Evolutionary conservation across 2,888 invertebrate genomes (phyloP).

Genomic region (Enchytraeus crypticus): DNA sequence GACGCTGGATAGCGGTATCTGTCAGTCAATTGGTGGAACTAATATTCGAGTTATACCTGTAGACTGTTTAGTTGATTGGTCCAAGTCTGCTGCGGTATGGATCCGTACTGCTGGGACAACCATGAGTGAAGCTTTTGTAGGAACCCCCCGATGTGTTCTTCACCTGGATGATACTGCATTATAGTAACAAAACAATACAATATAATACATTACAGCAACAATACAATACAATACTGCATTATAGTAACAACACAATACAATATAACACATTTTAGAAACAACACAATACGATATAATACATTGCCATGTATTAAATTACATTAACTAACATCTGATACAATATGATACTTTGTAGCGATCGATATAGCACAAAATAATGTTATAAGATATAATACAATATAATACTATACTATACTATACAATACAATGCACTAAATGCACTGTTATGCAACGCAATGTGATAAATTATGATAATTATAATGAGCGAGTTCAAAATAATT

Average conservation of each 20-base stretch:
- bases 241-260: too few relatives aligned
- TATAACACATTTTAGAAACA: too few relatives aligned
- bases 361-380: neutral
- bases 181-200: too few relatives aligned
- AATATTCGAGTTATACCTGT: neutral
- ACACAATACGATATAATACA: too few relatives aligned
- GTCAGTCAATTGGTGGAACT: neutral
- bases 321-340: neutral
- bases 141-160: conserved; percentile 3
- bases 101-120: conserved; percentile 15
- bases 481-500: too few relatives aligned
- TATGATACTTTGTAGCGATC: too few relatives aligned
- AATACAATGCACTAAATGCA: too few relatives aligned
- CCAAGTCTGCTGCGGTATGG: neutral
- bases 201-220: too few relatives aligned
- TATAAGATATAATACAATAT: neutral
- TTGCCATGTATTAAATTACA: too few relatives aligned
- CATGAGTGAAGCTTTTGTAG: conserved; percentile 25
- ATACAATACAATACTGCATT: too few relatives aligned
- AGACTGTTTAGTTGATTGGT: neutral
- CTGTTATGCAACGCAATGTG: too few relatives aligned
- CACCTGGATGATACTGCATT: conserved; percentile 14
- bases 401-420: neutral
- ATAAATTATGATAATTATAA: too few relatives aligned
- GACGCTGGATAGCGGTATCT: neutral